phyloP scores from a whole-genome alignment of 2,797 vertebrate genomes.

The Kryptopterus vitreolus region DNA sequence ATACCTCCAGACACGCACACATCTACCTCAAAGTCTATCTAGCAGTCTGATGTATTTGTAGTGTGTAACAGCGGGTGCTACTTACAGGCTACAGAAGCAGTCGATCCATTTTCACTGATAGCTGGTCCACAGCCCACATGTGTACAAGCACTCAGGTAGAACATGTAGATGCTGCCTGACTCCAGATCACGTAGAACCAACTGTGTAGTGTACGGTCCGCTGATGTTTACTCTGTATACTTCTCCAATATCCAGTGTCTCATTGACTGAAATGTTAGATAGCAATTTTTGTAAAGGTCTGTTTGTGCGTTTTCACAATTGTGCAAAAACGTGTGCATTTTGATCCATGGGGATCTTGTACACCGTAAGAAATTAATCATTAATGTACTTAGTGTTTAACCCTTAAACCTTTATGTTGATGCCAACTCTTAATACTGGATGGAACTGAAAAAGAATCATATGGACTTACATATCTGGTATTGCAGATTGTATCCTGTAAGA shows the following conservation, averaged over 20 bases:
- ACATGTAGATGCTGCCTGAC: constrained; percentile 80
- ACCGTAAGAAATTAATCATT: neutral
- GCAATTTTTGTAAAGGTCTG: neutral
- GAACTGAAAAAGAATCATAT: neutral
- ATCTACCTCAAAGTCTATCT: no score
- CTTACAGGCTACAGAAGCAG: constrained; percentile 77
- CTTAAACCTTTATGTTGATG: neutral
- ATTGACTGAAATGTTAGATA: constrained; percentile 78
- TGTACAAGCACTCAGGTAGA: constrained; percentile 88
- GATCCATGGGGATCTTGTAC: neutral
- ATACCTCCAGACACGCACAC: no score
- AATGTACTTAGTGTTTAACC: neutral
- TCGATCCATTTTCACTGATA: constrained; percentile 77
- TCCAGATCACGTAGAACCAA: constrained; percentile 76
- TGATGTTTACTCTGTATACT: constrained; percentile 75
- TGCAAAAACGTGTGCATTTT: no score
- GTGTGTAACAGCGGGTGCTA: constrained; percentile 42
- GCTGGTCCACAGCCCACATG: constrained; percentile 82
- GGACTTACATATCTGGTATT: constrained; percentile 87
- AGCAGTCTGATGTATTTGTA: no score
- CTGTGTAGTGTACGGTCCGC: constrained; percentile 72
- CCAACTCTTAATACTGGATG: neutral
- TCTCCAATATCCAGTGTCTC: constrained; percentile 78
- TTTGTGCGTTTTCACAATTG: neutral
- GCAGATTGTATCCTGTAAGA: constrained; percentile 84